These are phyloP conservation scores for Muscicapa adusta DNA, from an alignment of 2,113 vertebrate genomes.

Conservation along the genomic window DNA sequence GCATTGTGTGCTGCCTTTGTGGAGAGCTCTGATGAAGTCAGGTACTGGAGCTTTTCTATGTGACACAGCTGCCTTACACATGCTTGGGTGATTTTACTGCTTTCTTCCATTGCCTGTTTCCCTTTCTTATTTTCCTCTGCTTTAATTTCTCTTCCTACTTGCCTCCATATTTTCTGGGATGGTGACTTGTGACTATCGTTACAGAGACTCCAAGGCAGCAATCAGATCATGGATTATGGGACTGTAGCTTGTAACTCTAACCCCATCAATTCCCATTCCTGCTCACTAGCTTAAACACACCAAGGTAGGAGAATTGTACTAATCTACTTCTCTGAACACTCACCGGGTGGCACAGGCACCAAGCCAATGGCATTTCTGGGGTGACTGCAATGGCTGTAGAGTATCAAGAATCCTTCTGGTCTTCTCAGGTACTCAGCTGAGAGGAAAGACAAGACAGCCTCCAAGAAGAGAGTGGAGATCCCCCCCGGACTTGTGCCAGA, in stretches of 20 bases:
- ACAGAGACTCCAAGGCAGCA: conserved; percentile 47
- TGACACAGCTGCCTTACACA: background rate
- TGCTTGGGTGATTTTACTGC: background rate
- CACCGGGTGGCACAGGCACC: background rate
- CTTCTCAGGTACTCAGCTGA: background rate
- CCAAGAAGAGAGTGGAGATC: background rate
- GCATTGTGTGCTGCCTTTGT: background rate
- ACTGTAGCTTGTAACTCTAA: conserved; percentile 6
- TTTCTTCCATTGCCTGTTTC: background rate
- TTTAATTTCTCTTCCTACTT: background rate
- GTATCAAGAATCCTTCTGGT: background rate
- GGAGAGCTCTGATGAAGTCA: background rate
- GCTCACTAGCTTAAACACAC: conserved; percentile 3
- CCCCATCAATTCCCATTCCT: conserved; percentile 17
- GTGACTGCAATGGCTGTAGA: background rate
- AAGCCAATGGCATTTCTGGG: conserved; percentile 7
- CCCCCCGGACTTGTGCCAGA: background rate
- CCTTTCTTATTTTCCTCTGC: background rate
- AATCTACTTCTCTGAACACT: background rate
- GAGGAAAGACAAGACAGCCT: background rate
- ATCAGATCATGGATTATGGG: conserved; percentile 28
- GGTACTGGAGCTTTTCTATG: background rate
- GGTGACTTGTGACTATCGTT: conserved; percentile 34
- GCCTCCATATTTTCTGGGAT: background rate
- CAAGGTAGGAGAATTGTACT: conserved; percentile 41